Evolutionary conservation across 2,113 vertebrate species (phyloP).

Genomic region (Podarcis muralis): DNA sequence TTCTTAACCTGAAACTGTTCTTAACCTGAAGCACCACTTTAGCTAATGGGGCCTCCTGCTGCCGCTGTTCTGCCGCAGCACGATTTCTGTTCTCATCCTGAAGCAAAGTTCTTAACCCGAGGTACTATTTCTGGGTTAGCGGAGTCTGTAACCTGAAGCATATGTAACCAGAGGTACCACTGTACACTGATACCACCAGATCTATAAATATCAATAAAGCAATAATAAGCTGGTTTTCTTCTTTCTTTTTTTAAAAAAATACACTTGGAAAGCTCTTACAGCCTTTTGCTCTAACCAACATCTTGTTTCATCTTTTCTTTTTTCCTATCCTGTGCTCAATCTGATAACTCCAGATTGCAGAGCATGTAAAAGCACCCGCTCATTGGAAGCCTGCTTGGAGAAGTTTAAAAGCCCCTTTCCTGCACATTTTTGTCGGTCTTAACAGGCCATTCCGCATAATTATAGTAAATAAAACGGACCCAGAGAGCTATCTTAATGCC

Average conservation of each 20-base stretch:
- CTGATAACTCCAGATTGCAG: background rate
- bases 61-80: no score
- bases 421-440: slow-evolving; percentile 35
- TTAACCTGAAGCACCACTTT: no score
- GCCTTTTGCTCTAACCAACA: background rate
- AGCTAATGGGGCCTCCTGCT: no score
- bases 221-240: background rate
- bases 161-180: no score
- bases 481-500: slow-evolving; percentile 48
- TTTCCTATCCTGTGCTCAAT: fast-evolving
- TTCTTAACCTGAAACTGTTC: no score
- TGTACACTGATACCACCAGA: background rate
- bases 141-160: no score
- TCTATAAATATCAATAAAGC: background rate
- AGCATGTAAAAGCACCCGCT: slow-evolving; percentile 33
- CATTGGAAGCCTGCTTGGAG: background rate
- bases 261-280: background rate
- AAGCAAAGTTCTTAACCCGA: no score
- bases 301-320: background rate
- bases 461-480: slow-evolving; percentile 57
- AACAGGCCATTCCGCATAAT: slow-evolving; percentile 55
- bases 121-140: no score
- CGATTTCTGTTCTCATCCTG: no score
- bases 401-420: slow-evolving; percentile 39
- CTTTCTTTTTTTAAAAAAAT: no score